A percentile compares a stretch with the other conserved stretches of the same genome.
phyloP scores from a whole-genome alignment of 2,113 vertebrate genomes.

The Brienomyrus longianalis region DNA sequence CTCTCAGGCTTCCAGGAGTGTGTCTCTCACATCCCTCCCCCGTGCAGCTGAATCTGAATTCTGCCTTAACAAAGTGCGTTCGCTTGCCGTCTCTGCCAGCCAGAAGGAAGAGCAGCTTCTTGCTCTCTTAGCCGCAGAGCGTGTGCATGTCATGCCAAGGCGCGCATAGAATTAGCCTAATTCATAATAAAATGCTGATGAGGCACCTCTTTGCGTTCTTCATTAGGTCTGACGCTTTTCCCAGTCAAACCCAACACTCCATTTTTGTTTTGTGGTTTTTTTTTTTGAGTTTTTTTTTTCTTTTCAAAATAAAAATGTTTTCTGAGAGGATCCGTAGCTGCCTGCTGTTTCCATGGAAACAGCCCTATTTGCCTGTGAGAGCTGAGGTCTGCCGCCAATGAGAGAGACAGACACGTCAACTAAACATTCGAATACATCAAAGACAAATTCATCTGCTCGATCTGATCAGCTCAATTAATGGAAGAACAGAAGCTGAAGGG shows the following conservation, averaged over 20 bases:
- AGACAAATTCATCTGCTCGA: conserved; percentile 82
- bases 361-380: conserved; percentile 81
- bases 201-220: conserved; percentile 80
- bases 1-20: not conserved
- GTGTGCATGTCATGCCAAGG: conserved; percentile 65
- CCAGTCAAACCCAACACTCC: not conserved
- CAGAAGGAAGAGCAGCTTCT: conserved; percentile 53
- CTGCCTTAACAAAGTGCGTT: conserved; percentile 42
- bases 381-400: conserved; percentile 70
- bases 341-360: conserved; percentile 88
- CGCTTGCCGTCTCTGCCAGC: conserved; percentile 68
- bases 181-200: conserved; percentile 81
- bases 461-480: conserved; percentile 95
- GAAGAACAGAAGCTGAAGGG: conserved; percentile 84
- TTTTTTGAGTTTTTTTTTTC: conserved; percentile 52
- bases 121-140: conserved; percentile 47
- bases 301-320: conserved; percentile 83
- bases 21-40: conserved; percentile 11
- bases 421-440: conserved; percentile 76
- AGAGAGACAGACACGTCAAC: conserved; percentile 69
- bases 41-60: conserved; percentile 25
- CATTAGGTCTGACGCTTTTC: conserved; percentile 69
- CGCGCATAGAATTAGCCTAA: conserved; percentile 71
- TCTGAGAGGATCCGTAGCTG: conserved; percentile 84
- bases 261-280: not conserved